Percentiles rank a stretch among this genome's conserved stretches.
These are phyloP conservation scores for Dolichoris vasculosae DNA, from an alignment of 1,140 invertebrate genomes.

Conservation along the genomic window DNA sequence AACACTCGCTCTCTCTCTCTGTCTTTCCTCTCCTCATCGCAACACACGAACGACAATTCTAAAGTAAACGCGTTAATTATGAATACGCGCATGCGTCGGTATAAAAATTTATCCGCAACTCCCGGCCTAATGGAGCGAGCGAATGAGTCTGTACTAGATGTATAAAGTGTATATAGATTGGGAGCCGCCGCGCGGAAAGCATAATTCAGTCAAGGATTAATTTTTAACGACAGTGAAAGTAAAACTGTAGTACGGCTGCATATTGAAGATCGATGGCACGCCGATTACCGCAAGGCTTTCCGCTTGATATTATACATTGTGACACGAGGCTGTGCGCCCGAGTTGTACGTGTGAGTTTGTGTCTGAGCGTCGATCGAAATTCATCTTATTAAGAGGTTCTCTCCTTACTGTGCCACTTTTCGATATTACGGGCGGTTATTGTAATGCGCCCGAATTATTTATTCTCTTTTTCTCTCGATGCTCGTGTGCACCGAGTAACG, in stretches of 20 bases:
- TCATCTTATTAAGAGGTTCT: not conserved
- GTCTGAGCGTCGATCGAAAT: not conserved
- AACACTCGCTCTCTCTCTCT: not conserved
- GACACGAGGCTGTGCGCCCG: not conserved
- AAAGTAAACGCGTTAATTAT: not conserved
- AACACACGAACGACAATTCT: not conserved
- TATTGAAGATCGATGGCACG: constrained; percentile 10
- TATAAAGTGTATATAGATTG: not conserved
- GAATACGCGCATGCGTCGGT: not conserved
- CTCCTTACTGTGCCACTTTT: not conserved
- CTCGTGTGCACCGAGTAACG: not conserved
- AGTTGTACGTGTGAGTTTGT: too few species aligned
- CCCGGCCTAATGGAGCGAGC: not conserved
- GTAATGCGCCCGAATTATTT: not conserved
- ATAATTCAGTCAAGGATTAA: constrained; percentile 22
- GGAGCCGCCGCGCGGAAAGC: not conserved
- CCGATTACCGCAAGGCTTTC: not conserved
- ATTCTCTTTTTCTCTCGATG: not conserved
- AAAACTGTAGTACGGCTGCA: not conserved
- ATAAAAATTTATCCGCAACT: not conserved
- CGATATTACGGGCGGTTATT: not conserved
- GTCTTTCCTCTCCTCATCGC: not conserved
- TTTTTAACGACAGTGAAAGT: constrained; percentile 9
- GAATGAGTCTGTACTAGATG: too few species aligned
- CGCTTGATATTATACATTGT: not conserved